These are phyloP conservation scores for Protodeltote pygarga DNA, from an alignment of 2,888 invertebrate species.

Conservation along the genomic window DNA sequence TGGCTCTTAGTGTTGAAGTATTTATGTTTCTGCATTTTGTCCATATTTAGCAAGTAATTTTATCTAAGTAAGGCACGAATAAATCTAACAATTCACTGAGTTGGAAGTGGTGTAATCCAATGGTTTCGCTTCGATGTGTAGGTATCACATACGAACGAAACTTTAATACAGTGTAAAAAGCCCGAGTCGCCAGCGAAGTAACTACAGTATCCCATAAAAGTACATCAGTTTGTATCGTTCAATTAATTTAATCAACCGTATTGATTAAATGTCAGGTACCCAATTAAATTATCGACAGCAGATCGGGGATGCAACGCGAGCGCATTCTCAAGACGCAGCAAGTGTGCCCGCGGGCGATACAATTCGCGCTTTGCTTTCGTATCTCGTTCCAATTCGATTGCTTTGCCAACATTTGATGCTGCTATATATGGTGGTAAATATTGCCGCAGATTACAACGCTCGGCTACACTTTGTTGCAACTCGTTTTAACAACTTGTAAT, in stretches of 20 bases:
- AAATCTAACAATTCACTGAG: slow-evolving; percentile 8
- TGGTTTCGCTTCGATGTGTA: slow-evolving; percentile 38
- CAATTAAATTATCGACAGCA: slow-evolving; percentile 80
- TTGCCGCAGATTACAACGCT: slow-evolving; percentile 53
- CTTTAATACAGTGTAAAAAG: slow-evolving; percentile 48
- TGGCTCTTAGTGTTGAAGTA: neutral
- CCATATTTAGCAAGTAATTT: neutral
- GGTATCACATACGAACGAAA: slow-evolving; percentile 40
- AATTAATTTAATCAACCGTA: slow-evolving; percentile 82
- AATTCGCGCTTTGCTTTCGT: slow-evolving; percentile 68
- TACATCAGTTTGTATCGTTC: slow-evolving; percentile 73
- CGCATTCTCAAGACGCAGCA: slow-evolving; percentile 56
- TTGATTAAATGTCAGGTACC: slow-evolving; percentile 83
- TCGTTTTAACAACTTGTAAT: slow-evolving; percentile 48
- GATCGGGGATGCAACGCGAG: slow-evolving; percentile 62
- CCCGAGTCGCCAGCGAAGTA: slow-evolving; percentile 53
- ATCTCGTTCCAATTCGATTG: slow-evolving; percentile 68
- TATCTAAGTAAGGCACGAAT: neutral
- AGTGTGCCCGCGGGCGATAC: slow-evolving; percentile 61
- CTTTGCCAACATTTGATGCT: slow-evolving; percentile 61
- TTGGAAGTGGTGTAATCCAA: slow-evolving; percentile 47
- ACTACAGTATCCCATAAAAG: slow-evolving; percentile 69
- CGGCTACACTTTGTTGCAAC: slow-evolving; percentile 41
- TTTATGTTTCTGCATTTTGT: neutral
- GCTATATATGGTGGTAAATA: slow-evolving; percentile 61